Percentiles rank a stretch among this genome's conserved stretches.
Evolutionary conservation across 2,888 invertebrate species (phyloP).

Genomic region (Drosophila lacicola): DNA sequence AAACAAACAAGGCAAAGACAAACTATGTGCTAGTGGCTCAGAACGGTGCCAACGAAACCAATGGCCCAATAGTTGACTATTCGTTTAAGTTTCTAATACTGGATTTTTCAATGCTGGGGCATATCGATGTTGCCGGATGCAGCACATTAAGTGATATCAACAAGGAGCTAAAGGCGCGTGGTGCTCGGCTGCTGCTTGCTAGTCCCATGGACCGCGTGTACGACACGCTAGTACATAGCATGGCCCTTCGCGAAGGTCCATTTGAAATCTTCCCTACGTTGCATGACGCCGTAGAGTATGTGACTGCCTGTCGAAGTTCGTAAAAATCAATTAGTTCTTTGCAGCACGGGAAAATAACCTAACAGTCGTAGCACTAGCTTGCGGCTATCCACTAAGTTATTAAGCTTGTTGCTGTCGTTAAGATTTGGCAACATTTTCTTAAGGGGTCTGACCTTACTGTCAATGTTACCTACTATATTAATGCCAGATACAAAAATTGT

Average conservation of each 20-base stretch:
- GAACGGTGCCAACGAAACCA: slow-evolving; percentile 46
- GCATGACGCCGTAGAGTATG: slow-evolving; percentile 88
- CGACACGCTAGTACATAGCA: slow-evolving; percentile 83
- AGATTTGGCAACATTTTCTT: slow-evolving; percentile 21
- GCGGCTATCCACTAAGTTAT: slow-evolving; percentile 39
- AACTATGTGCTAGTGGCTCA: slow-evolving; percentile 61
- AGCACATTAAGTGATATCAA: slow-evolving; percentile 86
- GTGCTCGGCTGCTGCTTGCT: slow-evolving; percentile 86
- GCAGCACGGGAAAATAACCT: slow-evolving; percentile 51
- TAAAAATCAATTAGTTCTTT: slow-evolving; percentile 58
- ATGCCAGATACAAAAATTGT: slow-evolving; percentile 41
- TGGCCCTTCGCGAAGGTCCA: slow-evolving; percentile 83
- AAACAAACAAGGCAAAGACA: slow-evolving; percentile 20
- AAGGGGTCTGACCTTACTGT: not conserved
- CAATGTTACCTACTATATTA: slow-evolving; percentile 39
- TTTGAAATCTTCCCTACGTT: slow-evolving; percentile 87
- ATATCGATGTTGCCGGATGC: slow-evolving; percentile 89
- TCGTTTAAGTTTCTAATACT: slow-evolving; percentile 85
- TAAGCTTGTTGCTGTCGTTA: slow-evolving; percentile 46
- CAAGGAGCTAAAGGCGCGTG: slow-evolving; percentile 86
- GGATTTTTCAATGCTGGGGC: slow-evolving; percentile 88
- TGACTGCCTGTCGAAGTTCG: slow-evolving; percentile 81
- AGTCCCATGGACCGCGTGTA: slow-evolving; percentile 86
- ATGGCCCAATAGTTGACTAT: slow-evolving; percentile 43
- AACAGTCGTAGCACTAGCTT: slow-evolving; percentile 49